phyloP scores from a whole-genome alignment of 1,140 invertebrate species.

The Nasonia vitripennis region DNA sequence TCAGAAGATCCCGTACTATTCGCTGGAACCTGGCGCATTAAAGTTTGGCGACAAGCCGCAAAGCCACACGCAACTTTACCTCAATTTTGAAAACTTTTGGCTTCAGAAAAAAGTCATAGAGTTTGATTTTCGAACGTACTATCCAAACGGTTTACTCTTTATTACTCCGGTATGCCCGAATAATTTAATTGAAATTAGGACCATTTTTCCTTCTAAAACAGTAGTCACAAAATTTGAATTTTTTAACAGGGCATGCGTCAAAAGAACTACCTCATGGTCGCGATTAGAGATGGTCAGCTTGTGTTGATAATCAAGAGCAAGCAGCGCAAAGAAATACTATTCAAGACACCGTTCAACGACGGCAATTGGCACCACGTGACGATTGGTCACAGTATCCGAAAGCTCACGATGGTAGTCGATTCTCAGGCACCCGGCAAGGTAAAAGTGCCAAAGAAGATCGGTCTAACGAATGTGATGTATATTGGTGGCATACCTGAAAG shows the following conservation, averaged over 20 bases:
- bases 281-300: conserved; percentile 83
- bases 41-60: conserved; percentile 89
- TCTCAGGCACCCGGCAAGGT: conserved; percentile 77
- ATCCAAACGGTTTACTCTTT: conserved; percentile 88
- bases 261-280: conserved; percentile 84
- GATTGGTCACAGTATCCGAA: conserved; percentile 78
- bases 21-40: conserved; percentile 85
- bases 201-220: background rate
- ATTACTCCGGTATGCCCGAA: conserved; percentile 80
- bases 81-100: conserved; percentile 80
- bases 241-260: conserved; percentile 77
- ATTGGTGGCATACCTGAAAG: conserved; percentile 85
- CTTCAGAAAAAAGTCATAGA: conserved; percentile 84
- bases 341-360: conserved; percentile 82
- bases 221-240: background rate
- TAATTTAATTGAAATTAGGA: background rate
- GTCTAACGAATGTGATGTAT: conserved; percentile 83
- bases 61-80: conserved; percentile 84
- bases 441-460: conserved; percentile 82
- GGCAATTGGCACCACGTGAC: conserved; percentile 89
- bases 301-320: conserved; percentile 81
- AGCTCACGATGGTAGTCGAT: conserved; percentile 83
- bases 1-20: conserved; percentile 82
- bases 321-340: conserved; percentile 79
- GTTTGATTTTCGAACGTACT: conserved; percentile 91